These are phyloP conservation scores for Sinonovacula constricta DNA, from an alignment of 1,140 invertebrate species.

Conservation along the genomic window DNA sequence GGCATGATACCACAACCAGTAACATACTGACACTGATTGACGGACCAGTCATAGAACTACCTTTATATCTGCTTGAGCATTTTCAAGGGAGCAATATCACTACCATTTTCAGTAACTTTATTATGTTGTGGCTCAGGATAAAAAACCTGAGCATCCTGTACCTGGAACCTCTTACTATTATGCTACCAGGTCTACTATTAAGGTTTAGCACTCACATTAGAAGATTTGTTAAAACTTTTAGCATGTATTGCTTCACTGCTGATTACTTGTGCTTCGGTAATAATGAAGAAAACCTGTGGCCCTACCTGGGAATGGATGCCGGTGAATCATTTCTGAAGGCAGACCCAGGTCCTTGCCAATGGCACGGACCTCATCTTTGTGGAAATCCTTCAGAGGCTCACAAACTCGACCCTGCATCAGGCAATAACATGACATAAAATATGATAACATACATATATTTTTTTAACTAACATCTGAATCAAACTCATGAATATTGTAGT, in stretches of 20 bases:
- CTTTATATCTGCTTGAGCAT: no score
- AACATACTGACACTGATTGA: no score
- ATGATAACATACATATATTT: no score
- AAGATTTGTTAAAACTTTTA: background rate
- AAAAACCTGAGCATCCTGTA: no score
- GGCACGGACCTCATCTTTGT: slow-evolving; percentile 96
- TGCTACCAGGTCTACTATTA: background rate
- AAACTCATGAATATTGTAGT: background rate
- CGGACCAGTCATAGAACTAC: no score
- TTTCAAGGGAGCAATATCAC: no score
- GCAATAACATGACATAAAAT: no score
- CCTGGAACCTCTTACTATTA: no score
- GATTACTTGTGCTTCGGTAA: background rate
- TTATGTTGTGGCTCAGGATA: no score
- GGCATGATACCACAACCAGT: no score
- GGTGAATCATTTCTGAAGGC: slow-evolving; percentile 90
- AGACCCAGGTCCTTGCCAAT: slow-evolving; percentile 93
- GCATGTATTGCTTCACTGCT: background rate
- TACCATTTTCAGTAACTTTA: no score
- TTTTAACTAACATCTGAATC: background rate
- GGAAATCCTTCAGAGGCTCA: slow-evolving; percentile 99
- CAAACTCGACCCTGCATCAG: slow-evolving; percentile 89
- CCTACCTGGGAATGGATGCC: slow-evolving; percentile 97
- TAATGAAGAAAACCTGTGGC: background rate
- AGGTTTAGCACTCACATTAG: background rate